phyloP scores from a whole-genome alignment of 2,113 vertebrate species.

The Zootoca vivipara region DNA sequence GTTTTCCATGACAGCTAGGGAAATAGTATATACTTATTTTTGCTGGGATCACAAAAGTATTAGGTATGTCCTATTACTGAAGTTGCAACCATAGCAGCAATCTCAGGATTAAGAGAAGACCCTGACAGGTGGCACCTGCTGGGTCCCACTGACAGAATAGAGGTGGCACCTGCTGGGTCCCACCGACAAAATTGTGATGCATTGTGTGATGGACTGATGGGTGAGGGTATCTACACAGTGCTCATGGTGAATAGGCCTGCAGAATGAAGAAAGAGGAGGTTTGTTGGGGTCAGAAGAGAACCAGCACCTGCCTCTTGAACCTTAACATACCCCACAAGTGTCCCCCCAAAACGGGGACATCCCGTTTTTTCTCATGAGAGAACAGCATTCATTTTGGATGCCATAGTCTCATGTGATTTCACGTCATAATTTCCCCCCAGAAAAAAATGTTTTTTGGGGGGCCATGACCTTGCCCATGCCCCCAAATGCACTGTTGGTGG shows the following conservation, averaged over 20 bases:
- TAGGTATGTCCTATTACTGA: neutral
- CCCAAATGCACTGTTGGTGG: no score
- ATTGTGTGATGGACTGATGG: neutral
- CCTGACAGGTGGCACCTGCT: neutral
- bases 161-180: neutral
- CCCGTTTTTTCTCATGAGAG: no score
- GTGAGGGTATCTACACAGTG: neutral
- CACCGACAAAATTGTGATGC: neutral
- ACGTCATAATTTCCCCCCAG: no score
- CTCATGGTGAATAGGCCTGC: neutral
- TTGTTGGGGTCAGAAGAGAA: neutral
- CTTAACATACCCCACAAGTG: no score
- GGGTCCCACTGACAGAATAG: neutral
- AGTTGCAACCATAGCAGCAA: neutral
- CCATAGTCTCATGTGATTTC: no score
- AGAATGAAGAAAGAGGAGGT: neutral
- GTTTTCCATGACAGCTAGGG: neutral
- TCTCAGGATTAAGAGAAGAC: neutral
- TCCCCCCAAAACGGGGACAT: no score
- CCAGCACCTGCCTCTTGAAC: neutral
- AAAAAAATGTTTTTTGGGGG: no score
- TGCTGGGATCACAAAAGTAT: neutral
- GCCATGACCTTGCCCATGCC: no score
- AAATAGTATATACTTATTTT: neutral
- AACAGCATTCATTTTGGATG: no score